Conservation (phyloP, 2,797 vertebrate species). For the Argyrosomus regius region DNA sequence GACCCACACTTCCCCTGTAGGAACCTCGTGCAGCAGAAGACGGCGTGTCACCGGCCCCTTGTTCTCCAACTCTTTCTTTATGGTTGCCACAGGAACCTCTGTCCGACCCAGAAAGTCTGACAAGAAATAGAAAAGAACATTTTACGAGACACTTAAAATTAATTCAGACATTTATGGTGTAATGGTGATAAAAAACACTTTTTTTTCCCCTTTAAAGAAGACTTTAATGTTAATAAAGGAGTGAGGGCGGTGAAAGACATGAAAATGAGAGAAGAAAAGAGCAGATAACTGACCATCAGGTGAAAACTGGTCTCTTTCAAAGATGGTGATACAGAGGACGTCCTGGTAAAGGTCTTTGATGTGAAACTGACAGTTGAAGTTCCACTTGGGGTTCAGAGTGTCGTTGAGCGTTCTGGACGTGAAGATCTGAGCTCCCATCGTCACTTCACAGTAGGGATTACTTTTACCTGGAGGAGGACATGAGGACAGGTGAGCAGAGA, state of each 20-base stretch:
- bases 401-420: constrained; percentile 93
- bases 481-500: neutral
- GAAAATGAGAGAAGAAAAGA: neutral
- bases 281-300: constrained; percentile 91
- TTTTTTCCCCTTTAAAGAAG: neutral
- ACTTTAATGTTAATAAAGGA: neutral
- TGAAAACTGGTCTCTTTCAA: constrained; percentile 94
- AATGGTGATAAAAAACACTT: neutral
- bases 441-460: constrained; percentile 96
- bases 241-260: neutral
- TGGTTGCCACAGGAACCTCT: constrained; percentile 96
- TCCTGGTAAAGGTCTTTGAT: constrained; percentile 97
- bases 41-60: constrained; percentile 93
- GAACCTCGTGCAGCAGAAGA: constrained; percentile 94
- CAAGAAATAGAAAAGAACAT: neutral
- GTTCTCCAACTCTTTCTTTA: constrained; percentile 95
- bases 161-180: neutral
- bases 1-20: constrained; percentile 96
- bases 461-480: constrained; percentile 88
- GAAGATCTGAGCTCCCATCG: constrained; percentile 96
- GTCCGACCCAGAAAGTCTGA: constrained; percentile 96
- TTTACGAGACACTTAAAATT: neutral
- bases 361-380: constrained; percentile 98
- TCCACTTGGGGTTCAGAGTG: constrained; percentile 97
- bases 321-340: constrained; percentile 95